Conservation (phyloP, 92 coral and sea anemone genomes). For the Porites divaricata region DNA sequence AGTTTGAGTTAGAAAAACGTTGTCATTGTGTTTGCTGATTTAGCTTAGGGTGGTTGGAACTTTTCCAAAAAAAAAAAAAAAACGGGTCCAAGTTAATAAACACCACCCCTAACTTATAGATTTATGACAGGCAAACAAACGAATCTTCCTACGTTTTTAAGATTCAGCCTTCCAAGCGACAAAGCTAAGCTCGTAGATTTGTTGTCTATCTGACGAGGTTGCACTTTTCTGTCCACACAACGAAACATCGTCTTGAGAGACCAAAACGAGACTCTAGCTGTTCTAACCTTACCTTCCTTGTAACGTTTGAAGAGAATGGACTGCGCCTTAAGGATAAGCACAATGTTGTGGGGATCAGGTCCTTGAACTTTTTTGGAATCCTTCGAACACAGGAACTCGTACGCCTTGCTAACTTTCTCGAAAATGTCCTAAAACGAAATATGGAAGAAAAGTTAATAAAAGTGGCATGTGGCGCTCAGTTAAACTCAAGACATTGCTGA, state of each 20-base stretch:
- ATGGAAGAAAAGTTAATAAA: background rate
- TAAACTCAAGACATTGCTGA: too few relatives aligned
- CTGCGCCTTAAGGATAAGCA: conserved; percentile 91
- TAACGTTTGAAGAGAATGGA: conserved; percentile 93
- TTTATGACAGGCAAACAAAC: too few relatives aligned
- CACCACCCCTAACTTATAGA: too few relatives aligned
- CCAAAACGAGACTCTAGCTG: background rate
- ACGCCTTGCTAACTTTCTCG: conserved; percentile 99
- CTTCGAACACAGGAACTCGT: conserved; percentile 95
- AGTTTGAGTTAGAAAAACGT: background rate
- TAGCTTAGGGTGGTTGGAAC: background rate
- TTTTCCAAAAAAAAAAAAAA: background rate
- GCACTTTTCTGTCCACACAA: too few relatives aligned
- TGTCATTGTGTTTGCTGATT: background rate
- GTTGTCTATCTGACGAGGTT: too few relatives aligned
- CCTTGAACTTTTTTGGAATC: conserved; percentile 84
- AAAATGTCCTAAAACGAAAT: conserved; percentile 81
- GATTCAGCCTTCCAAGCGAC: too few relatives aligned
- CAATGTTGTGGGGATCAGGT: conserved; percentile 94
- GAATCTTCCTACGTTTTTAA: too few relatives aligned
- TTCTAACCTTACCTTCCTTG: conserved; percentile 74
- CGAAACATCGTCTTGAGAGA: too few relatives aligned
- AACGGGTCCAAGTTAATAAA: too few relatives aligned
- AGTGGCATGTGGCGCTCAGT: too few relatives aligned
- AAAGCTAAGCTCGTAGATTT: too few relatives aligned